Base-by-base conservation (phyloP, 2,888 invertebrate species). In the Oegoconia quadripuncta region DNA sequence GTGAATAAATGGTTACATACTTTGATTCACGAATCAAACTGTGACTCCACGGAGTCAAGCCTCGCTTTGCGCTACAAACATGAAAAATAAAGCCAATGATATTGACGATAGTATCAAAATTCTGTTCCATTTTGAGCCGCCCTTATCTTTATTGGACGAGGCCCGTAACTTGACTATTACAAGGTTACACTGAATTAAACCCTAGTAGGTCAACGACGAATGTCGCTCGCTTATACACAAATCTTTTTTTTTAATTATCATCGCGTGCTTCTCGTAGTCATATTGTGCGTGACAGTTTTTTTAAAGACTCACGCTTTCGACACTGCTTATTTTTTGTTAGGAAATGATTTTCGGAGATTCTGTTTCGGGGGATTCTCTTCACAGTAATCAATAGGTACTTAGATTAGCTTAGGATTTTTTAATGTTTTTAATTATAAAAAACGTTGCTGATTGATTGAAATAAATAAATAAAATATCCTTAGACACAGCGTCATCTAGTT, bases 241-340 rank as follows among this genome's bases (percentile, higher is more conserved):
- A 15, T 33, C 34, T 48, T 46, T 33, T 37, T n/a, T 52, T 52
- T 54, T 55, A 59, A 59, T 59, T 51, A 52, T 44, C 44, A 31
- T 66, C 46, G 65, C 64, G 65, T 64, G 64, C 39, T 11, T 6
- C 7, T 20, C 14, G 8, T 5, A 17, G 11, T 34, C 29, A 32
- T 29, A 38, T 55, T 36, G 52, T 54, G 58, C 56, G 55, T 49
- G 47, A 39, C 35, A 39, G 41, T 44, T 41, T 47, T 47, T 49
- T 44, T 42, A 41, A 43, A 39, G 43, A 34, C 37, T 35, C 13
- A 20, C 12, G 18, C 31, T 31, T 20, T 20, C 31, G 31, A 7
- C 31, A 31, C 29, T 29, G n/a, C n/a, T n/a, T n/a, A n/a, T 7
- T 31, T 31, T 14, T 13, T 13, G 13, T 8, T n/a, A 20, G 12